Evolutionary conservation across 2,797 vertebrate genomes (phyloP).

Genomic region (Fistularia commersonii): DNA sequence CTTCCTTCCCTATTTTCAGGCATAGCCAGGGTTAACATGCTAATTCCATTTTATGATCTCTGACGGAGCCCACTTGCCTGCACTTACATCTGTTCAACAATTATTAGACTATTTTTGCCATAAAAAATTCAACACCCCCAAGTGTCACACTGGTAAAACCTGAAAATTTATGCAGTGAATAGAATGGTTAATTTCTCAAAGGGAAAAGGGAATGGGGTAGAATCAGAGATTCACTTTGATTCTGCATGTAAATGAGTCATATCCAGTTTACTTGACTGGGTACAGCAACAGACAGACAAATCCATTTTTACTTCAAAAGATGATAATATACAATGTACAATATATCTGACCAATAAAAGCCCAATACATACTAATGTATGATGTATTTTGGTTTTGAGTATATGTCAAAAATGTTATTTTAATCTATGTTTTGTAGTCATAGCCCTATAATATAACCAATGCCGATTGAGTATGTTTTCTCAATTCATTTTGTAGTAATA

Average conservation of each 20-base stretch:
- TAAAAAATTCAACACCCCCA: slow-evolving; percentile 98
- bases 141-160: slow-evolving; percentile 93
- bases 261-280: slow-evolving; percentile 15
- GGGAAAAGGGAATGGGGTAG: slow-evolving; percentile 71
- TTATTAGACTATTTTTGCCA: slow-evolving; percentile 97
- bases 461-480: too few species aligned
- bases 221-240: slow-evolving; percentile 89
- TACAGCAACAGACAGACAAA: slow-evolving; percentile 43
- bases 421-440: too few species aligned
- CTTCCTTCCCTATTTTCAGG: slow-evolving; percentile 42
- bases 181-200: slow-evolving; percentile 96
- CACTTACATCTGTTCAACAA: slow-evolving; percentile 99
- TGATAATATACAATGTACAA: slow-evolving; percentile 5
- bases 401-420: too few species aligned
- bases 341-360: slow-evolving; percentile 1
- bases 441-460: too few species aligned
- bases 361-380: too few species aligned
- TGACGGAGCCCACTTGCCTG: slow-evolving; percentile 88
- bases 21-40: slow-evolving; percentile 86
- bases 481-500: too few species aligned
- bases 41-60: slow-evolving; percentile 94
- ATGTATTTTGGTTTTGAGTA: too few species aligned
- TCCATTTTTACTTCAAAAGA: slow-evolving; percentile 12
- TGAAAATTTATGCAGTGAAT: slow-evolving; percentile 98
- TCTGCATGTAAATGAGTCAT: slow-evolving; percentile 70